Evolutionary conservation across 2,888 invertebrate species (phyloP).

Genomic region (Eustalomyia histrio): DNA sequence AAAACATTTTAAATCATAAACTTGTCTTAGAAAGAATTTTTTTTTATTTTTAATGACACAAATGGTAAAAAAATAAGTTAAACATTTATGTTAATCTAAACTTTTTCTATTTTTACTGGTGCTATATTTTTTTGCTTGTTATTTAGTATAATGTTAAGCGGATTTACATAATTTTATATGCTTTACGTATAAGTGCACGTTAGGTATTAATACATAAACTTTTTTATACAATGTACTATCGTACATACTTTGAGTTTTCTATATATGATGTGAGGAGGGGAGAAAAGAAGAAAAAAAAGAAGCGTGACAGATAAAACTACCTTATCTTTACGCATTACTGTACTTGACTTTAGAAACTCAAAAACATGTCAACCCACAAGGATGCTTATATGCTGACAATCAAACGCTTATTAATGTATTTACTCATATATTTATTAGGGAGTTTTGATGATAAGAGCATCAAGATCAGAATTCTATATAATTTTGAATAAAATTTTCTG

Average conservation of each 20-base stretch:
- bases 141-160: constrained; percentile 45
- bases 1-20: background rate
- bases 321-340: constrained; percentile 52
- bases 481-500: too few species aligned
- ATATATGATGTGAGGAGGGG: background rate
- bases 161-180: constrained; percentile 49
- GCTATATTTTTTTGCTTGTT: constrained; percentile 57
- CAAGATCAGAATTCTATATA: too few species aligned
- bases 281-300: background rate
- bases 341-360: constrained; percentile 51
- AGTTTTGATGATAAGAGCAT: too few species aligned
- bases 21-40: background rate
- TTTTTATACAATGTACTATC: background rate
- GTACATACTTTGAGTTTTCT: background rate
- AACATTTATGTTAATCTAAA: constrained; percentile 32
- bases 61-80: constrained; percentile 18
- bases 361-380: background rate
- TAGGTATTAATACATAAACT: background rate
- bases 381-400: too few species aligned
- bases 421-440: too few species aligned
- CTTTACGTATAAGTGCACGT: too few species aligned
- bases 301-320: background rate
- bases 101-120: background rate
- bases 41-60: background rate
- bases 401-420: too few species aligned